These are phyloP conservation scores for Rhabdomys pumilio DNA, from an alignment of 2,797 vertebrate genomes.

Conservation along the genomic window DNA sequence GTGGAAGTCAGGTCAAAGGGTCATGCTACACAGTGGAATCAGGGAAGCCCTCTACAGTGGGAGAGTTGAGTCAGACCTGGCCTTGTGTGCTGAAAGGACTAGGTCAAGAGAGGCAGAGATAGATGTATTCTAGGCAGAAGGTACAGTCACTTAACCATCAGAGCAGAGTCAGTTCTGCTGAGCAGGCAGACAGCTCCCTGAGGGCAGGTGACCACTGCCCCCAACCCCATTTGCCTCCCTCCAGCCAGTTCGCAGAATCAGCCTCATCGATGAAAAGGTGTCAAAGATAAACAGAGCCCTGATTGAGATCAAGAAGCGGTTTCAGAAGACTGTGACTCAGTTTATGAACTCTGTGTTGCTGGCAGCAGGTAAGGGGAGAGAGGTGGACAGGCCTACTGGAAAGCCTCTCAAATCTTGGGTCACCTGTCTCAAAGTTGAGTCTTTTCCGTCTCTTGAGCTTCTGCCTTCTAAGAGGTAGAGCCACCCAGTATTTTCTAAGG, in stretches of 20 bases:
- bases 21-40: not conserved
- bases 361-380: constrained; percentile 79
- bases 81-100: not conserved
- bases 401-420: not conserved
- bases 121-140: not conserved
- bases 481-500: not conserved
- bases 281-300: constrained; percentile 76
- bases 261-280: constrained; percentile 16
- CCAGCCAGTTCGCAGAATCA: constrained; percentile 45
- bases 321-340: constrained; percentile 83
- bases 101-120: not conserved
- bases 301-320: constrained; percentile 81
- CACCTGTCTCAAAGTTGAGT: not conserved
- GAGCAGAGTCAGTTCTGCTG: not conserved
- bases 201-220: not conserved
- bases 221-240: constrained; percentile 6
- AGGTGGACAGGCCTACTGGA: not conserved
- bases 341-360: constrained; percentile 84
- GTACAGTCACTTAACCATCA: not conserved
- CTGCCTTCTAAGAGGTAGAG: not conserved
- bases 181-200: not conserved
- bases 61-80: not conserved
- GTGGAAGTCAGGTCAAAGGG: not conserved
- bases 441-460: not conserved
- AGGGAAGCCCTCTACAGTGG: not conserved